Evolutionary conservation across 2,888 invertebrate genomes (phyloP).

Genomic region (Saturnia japonica): DNA sequence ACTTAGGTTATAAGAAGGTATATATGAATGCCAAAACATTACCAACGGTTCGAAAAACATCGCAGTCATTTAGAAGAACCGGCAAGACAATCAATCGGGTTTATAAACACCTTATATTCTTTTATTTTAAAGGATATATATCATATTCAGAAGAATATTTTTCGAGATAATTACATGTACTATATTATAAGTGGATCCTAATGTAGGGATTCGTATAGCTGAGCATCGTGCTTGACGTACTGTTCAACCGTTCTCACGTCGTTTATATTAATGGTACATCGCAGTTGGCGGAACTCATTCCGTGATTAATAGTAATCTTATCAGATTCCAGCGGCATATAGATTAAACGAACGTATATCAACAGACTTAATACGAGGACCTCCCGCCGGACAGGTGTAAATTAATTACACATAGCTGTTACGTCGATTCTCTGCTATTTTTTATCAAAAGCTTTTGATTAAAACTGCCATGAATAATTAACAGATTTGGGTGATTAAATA

Average conservation of each 20-base stretch:
- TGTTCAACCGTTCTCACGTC: background rate
- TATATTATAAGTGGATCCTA: background rate
- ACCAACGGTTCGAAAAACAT: too few species aligned
- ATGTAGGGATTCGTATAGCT: background rate
- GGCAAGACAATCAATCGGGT: too few species aligned
- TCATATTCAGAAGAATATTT: conserved; percentile 37
- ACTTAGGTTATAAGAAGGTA: too few species aligned
- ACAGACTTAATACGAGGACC: conserved; percentile 56
- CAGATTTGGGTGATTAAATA: background rate
- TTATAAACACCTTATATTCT: too few species aligned
- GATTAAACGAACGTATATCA: conserved; percentile 57
- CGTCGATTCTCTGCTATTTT: conserved; percentile 59
- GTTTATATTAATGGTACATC: conserved; percentile 3
- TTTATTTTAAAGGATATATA: conserved; percentile 41
- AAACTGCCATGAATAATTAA: conserved; percentile 21
- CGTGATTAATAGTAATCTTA: conserved; percentile 71
- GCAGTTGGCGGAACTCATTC: conserved; percentile 47
- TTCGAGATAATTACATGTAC: conserved; percentile 32
- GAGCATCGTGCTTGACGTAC: background rate
- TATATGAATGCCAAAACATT: too few species aligned
- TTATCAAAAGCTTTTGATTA: conserved; percentile 47
- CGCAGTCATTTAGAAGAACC: too few species aligned
- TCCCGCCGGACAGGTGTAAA: conserved; percentile 61
- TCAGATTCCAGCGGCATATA: conserved; percentile 62
- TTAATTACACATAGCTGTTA: conserved; percentile 65